Conservation (phyloP, 2,797 vertebrate species). For the Decapterus maruadsi region DNA sequence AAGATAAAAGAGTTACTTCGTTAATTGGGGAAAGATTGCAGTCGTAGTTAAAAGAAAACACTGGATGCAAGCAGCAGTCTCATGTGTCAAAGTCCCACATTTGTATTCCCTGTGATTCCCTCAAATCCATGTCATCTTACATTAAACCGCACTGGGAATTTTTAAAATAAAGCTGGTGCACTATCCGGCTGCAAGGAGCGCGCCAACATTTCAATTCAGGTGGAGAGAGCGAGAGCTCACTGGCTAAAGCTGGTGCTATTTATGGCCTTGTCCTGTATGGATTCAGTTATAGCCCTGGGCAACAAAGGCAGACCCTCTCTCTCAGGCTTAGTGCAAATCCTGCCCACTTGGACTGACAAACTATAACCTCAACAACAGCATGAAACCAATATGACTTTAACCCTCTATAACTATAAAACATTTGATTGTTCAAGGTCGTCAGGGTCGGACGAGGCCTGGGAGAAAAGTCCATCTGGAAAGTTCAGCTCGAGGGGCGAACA, state of each 20-base stretch:
- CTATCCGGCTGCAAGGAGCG: background rate
- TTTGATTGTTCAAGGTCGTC: background rate
- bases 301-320: constrained; percentile 1
- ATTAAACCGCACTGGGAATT: background rate
- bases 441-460: background rate
- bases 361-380: background rate
- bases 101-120: background rate
- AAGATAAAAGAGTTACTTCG: background rate
- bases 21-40: background rate
- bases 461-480: background rate
- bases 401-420: constrained; percentile 6
- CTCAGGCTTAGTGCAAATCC: constrained; percentile 19
- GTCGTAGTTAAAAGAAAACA: background rate
- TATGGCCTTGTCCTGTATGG: background rate
- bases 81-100: background rate
- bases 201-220: background rate
- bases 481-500: background rate
- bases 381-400: constrained; percentile 5
- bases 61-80: background rate
- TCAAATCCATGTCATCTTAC: background rate
- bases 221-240: background rate
- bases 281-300: background rate
- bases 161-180: background rate
- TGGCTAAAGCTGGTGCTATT: background rate
- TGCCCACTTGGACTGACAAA: constrained; percentile 9